Evolutionary conservation across 2,113 vertebrate species (phyloP).

Genomic region (Rhea pennata): DNA sequence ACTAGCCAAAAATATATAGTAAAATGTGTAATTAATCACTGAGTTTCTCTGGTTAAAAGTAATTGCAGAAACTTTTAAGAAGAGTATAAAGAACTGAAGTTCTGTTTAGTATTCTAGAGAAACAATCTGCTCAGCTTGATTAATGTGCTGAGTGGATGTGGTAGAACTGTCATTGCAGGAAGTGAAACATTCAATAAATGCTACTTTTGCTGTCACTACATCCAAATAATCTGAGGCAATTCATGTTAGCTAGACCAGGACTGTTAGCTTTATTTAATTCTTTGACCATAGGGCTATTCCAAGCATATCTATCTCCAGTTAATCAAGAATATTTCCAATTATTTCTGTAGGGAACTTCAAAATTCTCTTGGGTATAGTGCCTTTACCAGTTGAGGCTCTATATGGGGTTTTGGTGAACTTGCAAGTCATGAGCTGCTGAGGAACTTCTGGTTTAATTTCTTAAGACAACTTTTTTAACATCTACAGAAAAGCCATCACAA

Average conservation of each 20-base stretch:
- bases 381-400: accelerated
- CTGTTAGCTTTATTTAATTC: not conserved
- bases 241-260: not conserved
- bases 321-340: not conserved
- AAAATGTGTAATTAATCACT: not conserved
- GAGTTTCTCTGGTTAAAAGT: not conserved
- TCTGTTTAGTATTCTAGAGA: not conserved
- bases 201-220: not conserved
- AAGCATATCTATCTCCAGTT: not conserved
- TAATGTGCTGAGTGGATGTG: not conserved
- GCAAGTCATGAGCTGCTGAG: not conserved
- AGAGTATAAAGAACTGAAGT: not conserved
- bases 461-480: not conserved
- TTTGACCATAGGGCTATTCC: not conserved
- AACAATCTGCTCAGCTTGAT: not conserved
- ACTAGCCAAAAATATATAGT: not conserved
- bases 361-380: not conserved
- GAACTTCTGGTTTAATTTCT: not conserved
- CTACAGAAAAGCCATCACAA: not conserved
- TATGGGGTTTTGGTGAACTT: not conserved
- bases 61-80: not conserved
- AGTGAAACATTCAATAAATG: not conserved
- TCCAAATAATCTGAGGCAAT: not conserved
- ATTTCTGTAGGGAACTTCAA: not conserved
- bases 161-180: not conserved